Percentiles rank a stretch among this genome's conserved stretches.
Conservation (phyloP, 2,113 vertebrate species). For the Rostratula benghalensis region DNA sequence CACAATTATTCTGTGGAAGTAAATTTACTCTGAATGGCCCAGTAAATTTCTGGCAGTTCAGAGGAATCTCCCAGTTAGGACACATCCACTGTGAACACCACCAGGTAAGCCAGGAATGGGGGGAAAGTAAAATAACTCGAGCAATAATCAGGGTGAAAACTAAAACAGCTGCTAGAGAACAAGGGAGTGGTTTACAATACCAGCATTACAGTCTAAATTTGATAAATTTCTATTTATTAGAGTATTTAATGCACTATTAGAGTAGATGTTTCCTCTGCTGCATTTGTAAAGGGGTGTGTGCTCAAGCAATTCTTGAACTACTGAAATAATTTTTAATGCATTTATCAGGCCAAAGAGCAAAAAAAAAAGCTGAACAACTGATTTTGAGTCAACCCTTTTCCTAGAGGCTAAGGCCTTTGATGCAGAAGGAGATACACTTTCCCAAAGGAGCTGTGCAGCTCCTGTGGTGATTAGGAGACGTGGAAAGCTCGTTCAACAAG, state of each 20-base stretch:
- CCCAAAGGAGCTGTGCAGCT: background rate
- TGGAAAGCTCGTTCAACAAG: background rate
- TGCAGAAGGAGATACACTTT: background rate
- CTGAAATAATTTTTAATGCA: background rate
- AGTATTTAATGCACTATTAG: background rate
- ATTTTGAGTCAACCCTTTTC: background rate
- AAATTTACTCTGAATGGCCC: constrained; percentile 26
- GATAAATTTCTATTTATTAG: background rate
- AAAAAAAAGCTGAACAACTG: background rate
- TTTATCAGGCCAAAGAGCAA: background rate
- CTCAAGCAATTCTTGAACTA: background rate
- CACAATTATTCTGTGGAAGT: background rate
- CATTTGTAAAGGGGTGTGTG: background rate
- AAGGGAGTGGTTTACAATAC: background rate
- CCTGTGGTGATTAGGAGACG: background rate
- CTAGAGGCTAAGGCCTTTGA: background rate
- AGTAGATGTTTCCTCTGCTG: background rate
- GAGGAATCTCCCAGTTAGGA: constrained; percentile 28
- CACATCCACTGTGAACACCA: background rate
- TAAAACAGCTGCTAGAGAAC: background rate
- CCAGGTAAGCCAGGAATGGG: constrained; percentile 42
- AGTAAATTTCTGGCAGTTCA: constrained; percentile 28
- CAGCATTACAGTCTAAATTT: background rate
- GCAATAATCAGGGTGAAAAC: background rate
- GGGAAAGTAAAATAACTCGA: background rate